Conservation (phyloP, 2,113 vertebrate genomes). For the Oryzias melastigma region DNA sequence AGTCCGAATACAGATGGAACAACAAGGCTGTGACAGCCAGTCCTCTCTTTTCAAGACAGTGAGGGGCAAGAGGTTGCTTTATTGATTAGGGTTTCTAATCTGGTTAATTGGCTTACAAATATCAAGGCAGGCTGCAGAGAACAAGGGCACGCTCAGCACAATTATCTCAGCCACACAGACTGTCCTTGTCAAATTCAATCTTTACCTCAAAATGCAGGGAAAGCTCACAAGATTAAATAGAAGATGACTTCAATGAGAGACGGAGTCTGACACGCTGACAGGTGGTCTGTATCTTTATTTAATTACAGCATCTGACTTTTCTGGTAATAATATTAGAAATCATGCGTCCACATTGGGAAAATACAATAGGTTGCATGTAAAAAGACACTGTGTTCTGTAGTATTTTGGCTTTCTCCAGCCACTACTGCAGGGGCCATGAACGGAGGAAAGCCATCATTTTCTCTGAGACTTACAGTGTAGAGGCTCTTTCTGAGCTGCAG, state of each 20-base stretch:
- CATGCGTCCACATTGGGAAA: too few relatives aligned
- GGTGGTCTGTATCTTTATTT: slow-evolving; percentile 1
- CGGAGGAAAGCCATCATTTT: slow-evolving; percentile 27
- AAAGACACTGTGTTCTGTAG: slow-evolving; percentile 5
- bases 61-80: slow-evolving; percentile 17
- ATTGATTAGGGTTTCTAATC: slow-evolving; percentile 56
- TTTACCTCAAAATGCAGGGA: slow-evolving; percentile 15
- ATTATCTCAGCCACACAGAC: slow-evolving; percentile 25
- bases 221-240: background rate
- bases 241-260: slow-evolving; percentile 16
- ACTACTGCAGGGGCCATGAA: slow-evolving; percentile 44
- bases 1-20: slow-evolving; percentile 3
- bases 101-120: slow-evolving; percentile 55
- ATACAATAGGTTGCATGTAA: background rate
- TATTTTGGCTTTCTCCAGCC: slow-evolving; percentile 22
- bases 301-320: background rate
- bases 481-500: slow-evolving; percentile 27
- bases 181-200: slow-evolving; percentile 48
- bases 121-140: slow-evolving; percentile 40
- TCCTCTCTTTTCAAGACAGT: slow-evolving; percentile 10
- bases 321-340: too few relatives aligned
- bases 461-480: slow-evolving; percentile 34
- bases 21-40: slow-evolving; percentile 2
- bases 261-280: slow-evolving; percentile 3
- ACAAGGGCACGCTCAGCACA: slow-evolving; percentile 30